phyloP scores from a whole-genome alignment of 1,140 invertebrate genomes.

The Dysdera silvatica region DNA sequence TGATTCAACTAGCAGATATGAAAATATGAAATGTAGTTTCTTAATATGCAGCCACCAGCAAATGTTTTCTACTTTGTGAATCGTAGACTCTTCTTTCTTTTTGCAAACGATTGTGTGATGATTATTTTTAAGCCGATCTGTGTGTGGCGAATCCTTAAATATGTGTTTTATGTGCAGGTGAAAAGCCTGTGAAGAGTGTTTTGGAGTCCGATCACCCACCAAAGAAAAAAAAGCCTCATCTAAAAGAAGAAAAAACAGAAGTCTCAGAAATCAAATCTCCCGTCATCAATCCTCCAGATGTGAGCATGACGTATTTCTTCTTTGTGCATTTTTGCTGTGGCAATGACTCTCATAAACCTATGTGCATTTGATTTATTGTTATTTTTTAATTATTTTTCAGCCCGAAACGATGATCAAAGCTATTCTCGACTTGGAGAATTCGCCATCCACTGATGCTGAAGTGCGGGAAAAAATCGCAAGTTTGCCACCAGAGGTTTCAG shows the following conservation, averaged over 20 bases:
- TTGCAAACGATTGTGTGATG: too few relatives aligned
- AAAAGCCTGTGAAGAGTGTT: too few relatives aligned
- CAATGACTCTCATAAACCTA: too few relatives aligned
- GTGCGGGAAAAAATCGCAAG: constrained; percentile 87
- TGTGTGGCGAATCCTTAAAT: too few relatives aligned
- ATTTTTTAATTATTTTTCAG: constrained; percentile 34
- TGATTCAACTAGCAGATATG: too few relatives aligned
- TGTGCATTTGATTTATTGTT: too few relatives aligned
- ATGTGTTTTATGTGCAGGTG: too few relatives aligned
- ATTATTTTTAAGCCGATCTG: too few relatives aligned
- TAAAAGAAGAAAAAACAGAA: neutral
- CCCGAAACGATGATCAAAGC: constrained; percentile 45
- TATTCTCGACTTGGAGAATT: constrained; percentile 79
- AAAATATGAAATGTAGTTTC: too few relatives aligned
- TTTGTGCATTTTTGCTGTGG: neutral
- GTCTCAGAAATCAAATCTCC: constrained; percentile 49
- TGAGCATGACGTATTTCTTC: constrained; percentile 17
- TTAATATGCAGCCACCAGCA: too few relatives aligned
- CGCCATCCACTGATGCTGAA: constrained; percentile 84
- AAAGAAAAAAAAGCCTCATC: constrained; percentile 22
- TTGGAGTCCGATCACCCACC: constrained; percentile 19
- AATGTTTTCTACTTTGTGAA: too few relatives aligned
- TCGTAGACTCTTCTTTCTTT: too few relatives aligned
- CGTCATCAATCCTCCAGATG: constrained; percentile 73
- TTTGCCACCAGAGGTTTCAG: constrained; percentile 86